phyloP scores from a whole-genome alignment of 2,113 vertebrate species.

The Rhombomys opimus region DNA sequence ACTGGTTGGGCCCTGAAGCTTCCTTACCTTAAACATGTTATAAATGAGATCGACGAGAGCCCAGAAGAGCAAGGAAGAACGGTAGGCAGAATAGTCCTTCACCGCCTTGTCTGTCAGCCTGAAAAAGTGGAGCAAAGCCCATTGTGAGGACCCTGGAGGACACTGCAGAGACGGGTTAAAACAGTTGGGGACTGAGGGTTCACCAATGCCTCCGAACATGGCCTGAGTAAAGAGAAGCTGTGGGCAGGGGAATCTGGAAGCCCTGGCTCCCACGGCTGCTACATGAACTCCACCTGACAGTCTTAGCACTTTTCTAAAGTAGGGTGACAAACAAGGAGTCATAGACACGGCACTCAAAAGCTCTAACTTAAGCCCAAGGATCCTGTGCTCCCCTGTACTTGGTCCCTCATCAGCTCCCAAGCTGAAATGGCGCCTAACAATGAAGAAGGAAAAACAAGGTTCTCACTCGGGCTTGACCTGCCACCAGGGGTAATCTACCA shows the following conservation, averaged over 20 bases:
- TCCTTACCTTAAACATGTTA: constrained; percentile 96
- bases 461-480: not conserved
- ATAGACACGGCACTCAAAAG: accelerated
- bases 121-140: not conserved
- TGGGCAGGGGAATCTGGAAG: not conserved
- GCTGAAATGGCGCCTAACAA: not conserved
- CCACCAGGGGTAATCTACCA: not conserved
- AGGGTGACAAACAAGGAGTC: not conserved
- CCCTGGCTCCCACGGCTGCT: not conserved
- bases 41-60: constrained; percentile 98
- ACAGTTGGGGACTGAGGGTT: not conserved
- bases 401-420: not conserved
- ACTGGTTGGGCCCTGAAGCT: accelerated
- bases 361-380: not conserved
- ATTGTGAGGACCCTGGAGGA: not conserved
- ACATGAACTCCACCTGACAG: not conserved
- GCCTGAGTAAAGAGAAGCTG: not conserved
- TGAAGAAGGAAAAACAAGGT: not conserved
- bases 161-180: not conserved
- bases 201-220: not conserved
- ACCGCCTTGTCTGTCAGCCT: constrained; percentile 95
- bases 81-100: constrained; percentile 96
- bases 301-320: not conserved
- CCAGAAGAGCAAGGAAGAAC: constrained; percentile 98
- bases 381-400: accelerated